Conservation (phyloP, 2,888 invertebrate genomes). For the Cancer borealis region DNA sequence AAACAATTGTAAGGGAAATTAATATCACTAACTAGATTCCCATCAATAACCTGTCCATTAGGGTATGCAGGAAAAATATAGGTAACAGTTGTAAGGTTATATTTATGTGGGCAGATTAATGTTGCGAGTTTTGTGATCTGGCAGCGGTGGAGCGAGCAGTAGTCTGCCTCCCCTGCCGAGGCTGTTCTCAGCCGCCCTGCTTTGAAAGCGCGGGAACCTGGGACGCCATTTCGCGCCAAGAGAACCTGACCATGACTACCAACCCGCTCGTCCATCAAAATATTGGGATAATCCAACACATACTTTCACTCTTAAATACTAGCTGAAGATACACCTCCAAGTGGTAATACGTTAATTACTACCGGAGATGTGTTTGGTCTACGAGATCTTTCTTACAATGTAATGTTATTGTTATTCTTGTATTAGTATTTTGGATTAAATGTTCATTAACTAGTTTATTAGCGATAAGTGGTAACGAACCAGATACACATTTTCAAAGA, state of each 20-base stretch:
- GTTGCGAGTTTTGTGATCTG: slow-evolving; percentile 41
- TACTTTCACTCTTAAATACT: no score
- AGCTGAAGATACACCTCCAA: no score
- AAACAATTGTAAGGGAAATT: no score
- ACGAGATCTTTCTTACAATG: no score
- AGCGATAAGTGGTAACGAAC: no score
- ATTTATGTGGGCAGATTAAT: neutral
- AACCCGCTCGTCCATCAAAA: slow-evolving; percentile 24
- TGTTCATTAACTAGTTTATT: no score
- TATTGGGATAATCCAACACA: neutral
- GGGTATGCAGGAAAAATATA: neutral
- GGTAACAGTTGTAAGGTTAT: neutral
- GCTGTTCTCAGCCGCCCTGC: slow-evolving; percentile 67
- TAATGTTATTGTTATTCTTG: no score
- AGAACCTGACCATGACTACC: slow-evolving; percentile 64
- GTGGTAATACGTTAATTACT: no score
- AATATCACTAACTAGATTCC: no score
- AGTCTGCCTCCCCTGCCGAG: slow-evolving; percentile 47
- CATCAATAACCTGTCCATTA: neutral
- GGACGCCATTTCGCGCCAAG: slow-evolving; percentile 73
- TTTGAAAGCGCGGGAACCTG: slow-evolving; percentile 73
- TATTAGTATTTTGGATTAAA: no score
- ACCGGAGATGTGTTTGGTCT: no score
- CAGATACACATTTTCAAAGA: no score
- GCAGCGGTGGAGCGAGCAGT: slow-evolving; percentile 45